A percentile compares a stretch with the other conserved stretches of the same genome.
Evolutionary conservation across 2,888 invertebrate genomes (phyloP).

Genomic region (Drosophila yooni): DNA sequence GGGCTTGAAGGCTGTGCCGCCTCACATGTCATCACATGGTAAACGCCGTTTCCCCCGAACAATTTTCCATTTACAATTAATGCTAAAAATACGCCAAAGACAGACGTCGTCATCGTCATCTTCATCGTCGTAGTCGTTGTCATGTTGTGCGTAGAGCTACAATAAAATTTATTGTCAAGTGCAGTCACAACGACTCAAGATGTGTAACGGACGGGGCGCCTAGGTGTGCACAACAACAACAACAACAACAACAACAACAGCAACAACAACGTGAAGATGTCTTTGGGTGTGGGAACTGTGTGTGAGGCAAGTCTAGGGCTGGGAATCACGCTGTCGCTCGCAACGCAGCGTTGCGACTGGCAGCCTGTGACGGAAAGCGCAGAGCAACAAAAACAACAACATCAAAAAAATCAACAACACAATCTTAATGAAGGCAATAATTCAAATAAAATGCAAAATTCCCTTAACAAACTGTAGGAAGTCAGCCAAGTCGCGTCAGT

Average conservation of each 20-base stretch:
- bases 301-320: constrained; percentile 8
- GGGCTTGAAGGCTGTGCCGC: constrained; percentile 27
- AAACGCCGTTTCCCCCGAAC: constrained; percentile 15
- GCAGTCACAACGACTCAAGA: constrained; percentile 70
- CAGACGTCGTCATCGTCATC: constrained; percentile 18
- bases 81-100: constrained; percentile 70
- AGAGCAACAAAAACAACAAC: constrained; percentile 8
- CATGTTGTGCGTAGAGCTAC: constrained; percentile 51
- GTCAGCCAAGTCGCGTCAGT: constrained; percentile 55
- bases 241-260: constrained; percentile 10
- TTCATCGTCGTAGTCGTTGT: neutral
- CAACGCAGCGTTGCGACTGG: constrained; percentile 34
- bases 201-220: constrained; percentile 43
- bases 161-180: constrained; percentile 79
- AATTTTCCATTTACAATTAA: constrained; percentile 75
- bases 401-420: constrained; percentile 74
- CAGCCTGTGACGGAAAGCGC: constrained; percentile 55
- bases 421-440: constrained; percentile 81
- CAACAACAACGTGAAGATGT: constrained; percentile 22
- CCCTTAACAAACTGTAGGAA: constrained; percentile 71
- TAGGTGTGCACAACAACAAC: constrained; percentile 42
- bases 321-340: constrained; percentile 73
- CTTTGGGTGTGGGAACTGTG: constrained; percentile 28
- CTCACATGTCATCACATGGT: constrained; percentile 67
- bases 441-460: constrained; percentile 80